Percentiles rank a stretch among this genome's conserved stretches.
Evolutionary conservation across 2,888 invertebrate species (phyloP).

Genomic region (Beris chalybata): DNA sequence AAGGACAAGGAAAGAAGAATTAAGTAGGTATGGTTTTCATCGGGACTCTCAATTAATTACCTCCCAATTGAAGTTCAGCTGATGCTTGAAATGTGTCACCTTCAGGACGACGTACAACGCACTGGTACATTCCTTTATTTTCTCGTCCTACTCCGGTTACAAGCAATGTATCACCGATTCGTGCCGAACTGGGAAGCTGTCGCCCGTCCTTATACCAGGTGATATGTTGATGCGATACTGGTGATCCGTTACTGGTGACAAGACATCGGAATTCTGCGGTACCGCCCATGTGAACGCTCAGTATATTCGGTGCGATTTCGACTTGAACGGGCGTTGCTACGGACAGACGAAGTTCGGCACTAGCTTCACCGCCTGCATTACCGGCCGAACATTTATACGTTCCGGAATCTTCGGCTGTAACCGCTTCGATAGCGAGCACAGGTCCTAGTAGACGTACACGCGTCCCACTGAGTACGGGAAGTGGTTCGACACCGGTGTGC

Average conservation of each 20-base stretch:
- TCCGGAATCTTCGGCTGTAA: conserved; percentile 70
- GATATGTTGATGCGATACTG: conserved; percentile 61
- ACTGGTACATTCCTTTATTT: conserved; percentile 77
- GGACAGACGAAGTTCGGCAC: conserved; percentile 66
- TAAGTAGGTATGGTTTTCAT: conserved; percentile 2
- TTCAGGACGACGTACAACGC: conserved; percentile 69
- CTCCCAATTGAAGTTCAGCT: conserved; percentile 72
- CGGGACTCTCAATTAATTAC: conserved; percentile 55
- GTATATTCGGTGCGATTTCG: conserved; percentile 65
- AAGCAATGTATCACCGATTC: conserved; percentile 65
- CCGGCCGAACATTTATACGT: conserved; percentile 69
- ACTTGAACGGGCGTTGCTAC: conserved; percentile 70
- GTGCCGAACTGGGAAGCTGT: conserved; percentile 66
- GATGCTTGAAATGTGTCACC: conserved; percentile 76
- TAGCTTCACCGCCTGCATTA: conserved; percentile 71
- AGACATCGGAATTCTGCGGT: conserved; percentile 72
- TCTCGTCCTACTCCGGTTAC: conserved; percentile 70
- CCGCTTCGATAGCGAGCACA: conserved; percentile 70
- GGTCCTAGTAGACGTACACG: conserved; percentile 68
- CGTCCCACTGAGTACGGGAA: conserved; percentile 66
- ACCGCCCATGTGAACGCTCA: conserved; percentile 74
- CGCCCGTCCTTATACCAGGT: conserved; percentile 71
- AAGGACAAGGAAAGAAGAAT: not conserved
- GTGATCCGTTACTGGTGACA: conserved; percentile 61
- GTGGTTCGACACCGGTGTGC: conserved; percentile 66